Percentiles rank a stretch among this genome's conserved stretches.
These are phyloP conservation scores for Lepus timidus DNA, from an alignment of 2,113 vertebrate species.

Conservation along the genomic window DNA sequence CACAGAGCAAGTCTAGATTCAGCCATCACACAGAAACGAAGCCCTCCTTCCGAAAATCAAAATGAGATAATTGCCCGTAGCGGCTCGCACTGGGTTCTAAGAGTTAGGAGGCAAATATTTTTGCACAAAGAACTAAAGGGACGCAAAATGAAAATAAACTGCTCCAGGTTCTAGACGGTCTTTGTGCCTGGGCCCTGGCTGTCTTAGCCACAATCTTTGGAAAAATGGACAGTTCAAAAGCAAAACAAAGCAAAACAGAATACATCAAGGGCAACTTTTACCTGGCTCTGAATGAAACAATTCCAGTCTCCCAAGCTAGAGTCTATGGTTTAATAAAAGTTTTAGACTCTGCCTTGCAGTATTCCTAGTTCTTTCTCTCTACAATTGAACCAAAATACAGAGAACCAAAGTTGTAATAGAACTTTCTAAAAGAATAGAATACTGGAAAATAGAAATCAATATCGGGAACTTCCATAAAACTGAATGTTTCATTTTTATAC, in stretches of 20 bases:
- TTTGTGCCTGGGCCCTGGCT: not conserved
- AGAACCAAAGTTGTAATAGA: slow-evolving; percentile 21
- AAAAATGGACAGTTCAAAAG: slow-evolving; percentile 23
- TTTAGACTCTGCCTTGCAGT: not conserved
- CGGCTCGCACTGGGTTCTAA: slow-evolving; percentile 59
- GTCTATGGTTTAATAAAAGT: not conserved
- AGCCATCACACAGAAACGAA: slow-evolving; percentile 61
- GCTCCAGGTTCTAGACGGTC: slow-evolving; percentile 5
- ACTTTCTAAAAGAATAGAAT: slow-evolving; percentile 40
- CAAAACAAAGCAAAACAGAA: slow-evolving; percentile 39
- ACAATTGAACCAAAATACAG: slow-evolving; percentile 18
- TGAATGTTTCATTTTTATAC: slow-evolving; percentile 16
- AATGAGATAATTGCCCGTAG: slow-evolving; percentile 63
- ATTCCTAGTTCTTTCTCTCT: slow-evolving; percentile 22
- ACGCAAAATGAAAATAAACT: slow-evolving; percentile 68
- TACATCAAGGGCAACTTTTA: not conserved
- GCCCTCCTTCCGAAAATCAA: not conserved
- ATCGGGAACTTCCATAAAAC: not conserved
- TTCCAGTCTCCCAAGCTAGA: not conserved
- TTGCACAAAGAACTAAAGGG: not conserved
- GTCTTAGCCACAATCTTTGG: not conserved
- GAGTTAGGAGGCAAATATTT: slow-evolving; percentile 40
- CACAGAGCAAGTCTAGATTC: slow-evolving; percentile 53
- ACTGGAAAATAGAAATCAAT: slow-evolving; percentile 45
- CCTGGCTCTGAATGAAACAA: not conserved